These are phyloP conservation scores for Pseudoips prasinana DNA, from an alignment of 2,888 invertebrate species.

Conservation along the genomic window DNA sequence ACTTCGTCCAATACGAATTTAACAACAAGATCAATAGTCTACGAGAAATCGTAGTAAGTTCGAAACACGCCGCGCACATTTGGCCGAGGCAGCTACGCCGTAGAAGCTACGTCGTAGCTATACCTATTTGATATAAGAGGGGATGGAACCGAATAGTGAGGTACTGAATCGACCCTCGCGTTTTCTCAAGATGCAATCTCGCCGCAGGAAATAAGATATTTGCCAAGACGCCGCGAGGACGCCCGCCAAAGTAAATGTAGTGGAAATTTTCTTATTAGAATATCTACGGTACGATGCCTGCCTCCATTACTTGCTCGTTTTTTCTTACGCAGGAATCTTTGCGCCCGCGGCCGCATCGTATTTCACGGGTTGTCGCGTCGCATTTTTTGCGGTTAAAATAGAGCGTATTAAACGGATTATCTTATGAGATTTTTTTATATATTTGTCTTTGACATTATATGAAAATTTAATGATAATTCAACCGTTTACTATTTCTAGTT, in stretches of 20 bases:
- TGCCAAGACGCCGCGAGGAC: conserved; percentile 81
- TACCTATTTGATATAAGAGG: conserved; percentile 28
- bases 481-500: too few species aligned
- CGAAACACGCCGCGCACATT: conserved; percentile 29
- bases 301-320: conserved; percentile 65
- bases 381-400: conserved; percentile 21
- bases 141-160: conserved; percentile 72
- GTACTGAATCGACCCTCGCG: conserved; percentile 74
- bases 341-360: conserved; percentile 48
- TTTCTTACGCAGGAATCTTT: conserved; percentile 73
- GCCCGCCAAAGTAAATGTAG: conserved; percentile 81
- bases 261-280: conserved; percentile 83
- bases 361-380: conserved; percentile 60
- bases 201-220: conserved; percentile 83
- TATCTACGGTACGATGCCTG: conserved; percentile 80
- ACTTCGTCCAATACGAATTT: not conserved
- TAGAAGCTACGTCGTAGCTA: conserved; percentile 14
- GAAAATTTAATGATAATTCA: too few species aligned
- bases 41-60: conserved; percentile 37
- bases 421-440: too few species aligned
- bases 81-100: conserved; percentile 6
- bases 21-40: conserved; percentile 17
- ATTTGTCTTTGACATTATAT: too few species aligned
- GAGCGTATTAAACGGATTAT: conserved; percentile 1
- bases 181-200: conserved; percentile 83